Percentiles rank a stretch among this genome's conserved stretches.
These are phyloP conservation scores for Acanthopagrus latus DNA, from an alignment of 2,797 vertebrate species.

Conservation along the genomic window DNA sequence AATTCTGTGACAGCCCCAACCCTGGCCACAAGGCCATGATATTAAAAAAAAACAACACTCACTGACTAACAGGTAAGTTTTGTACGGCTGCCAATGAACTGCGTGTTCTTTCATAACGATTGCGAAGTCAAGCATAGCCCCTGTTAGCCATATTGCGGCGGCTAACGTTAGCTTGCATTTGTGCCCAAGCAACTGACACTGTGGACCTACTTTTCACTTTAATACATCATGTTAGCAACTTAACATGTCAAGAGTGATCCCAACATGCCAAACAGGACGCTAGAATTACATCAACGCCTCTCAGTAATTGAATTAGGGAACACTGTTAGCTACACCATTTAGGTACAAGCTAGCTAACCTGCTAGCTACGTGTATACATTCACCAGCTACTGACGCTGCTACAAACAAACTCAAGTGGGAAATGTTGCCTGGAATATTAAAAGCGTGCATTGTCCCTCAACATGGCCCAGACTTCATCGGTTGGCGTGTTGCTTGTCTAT, in stretches of 20 bases:
- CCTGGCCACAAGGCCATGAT: neutral
- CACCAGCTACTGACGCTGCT: neutral
- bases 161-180: neutral
- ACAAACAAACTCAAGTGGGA: accelerated
- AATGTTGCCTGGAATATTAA: accelerated
- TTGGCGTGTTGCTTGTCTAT: neutral
- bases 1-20: neutral
- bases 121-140: neutral
- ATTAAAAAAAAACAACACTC: neutral
- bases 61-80: no score
- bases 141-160: neutral
- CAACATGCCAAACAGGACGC: accelerated
- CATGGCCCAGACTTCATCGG: accelerated
- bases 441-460: neutral
- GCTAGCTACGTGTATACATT: neutral
- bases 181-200: neutral
- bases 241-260: neutral
- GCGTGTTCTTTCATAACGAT: neutral
- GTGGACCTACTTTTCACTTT: neutral
- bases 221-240: accelerated
- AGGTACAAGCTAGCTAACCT: neutral
- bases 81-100: neutral
- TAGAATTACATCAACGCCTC: no score
- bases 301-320: neutral
- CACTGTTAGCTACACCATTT: neutral